phyloP scores from a whole-genome alignment of 1,140 invertebrate species.

The Hesperophylax magnus region DNA sequence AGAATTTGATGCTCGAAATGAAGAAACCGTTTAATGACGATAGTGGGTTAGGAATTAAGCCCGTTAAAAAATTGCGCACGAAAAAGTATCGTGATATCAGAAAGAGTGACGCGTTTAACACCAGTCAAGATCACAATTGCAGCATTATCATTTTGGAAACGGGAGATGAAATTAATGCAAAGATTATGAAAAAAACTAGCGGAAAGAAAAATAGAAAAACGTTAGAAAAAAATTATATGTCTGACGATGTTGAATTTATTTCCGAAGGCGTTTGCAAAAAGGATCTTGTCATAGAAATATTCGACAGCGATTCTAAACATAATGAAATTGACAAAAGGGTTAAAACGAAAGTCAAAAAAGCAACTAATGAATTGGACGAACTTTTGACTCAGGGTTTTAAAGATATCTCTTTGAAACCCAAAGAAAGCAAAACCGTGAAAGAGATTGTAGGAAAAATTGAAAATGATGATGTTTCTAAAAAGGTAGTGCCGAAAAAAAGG shows the following conservation, averaged over 20 bases:
- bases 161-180: not conserved
- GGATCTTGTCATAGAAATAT: not conserved
- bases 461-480: not conserved
- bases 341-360: not conserved
- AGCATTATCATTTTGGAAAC: conserved; percentile 18
- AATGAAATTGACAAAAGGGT: not conserved
- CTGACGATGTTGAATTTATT: conserved; percentile 23
- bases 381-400: not conserved
- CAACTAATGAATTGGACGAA: not conserved
- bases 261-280: not conserved
- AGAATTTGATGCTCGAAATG: not conserved
- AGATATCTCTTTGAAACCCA: conserved; percentile 20
- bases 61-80: not conserved
- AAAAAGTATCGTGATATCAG: conserved; percentile 15
- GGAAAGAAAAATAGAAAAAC: conserved; percentile 3
- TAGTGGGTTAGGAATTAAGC: not conserved
- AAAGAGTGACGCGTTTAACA: not conserved
- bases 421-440: not conserved
- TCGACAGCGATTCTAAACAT: not conserved
- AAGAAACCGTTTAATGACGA: conserved; percentile 8
- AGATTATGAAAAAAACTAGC: not conserved
- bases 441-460: not conserved
- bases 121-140: not conserved
- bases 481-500: not conserved
- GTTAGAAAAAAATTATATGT: not conserved